A percentile compares a stretch with the other conserved stretches of the same genome.
Evolutionary conservation across 2,113 vertebrate species (phyloP).

Genomic region (Cyanoderma ruficeps): DNA sequence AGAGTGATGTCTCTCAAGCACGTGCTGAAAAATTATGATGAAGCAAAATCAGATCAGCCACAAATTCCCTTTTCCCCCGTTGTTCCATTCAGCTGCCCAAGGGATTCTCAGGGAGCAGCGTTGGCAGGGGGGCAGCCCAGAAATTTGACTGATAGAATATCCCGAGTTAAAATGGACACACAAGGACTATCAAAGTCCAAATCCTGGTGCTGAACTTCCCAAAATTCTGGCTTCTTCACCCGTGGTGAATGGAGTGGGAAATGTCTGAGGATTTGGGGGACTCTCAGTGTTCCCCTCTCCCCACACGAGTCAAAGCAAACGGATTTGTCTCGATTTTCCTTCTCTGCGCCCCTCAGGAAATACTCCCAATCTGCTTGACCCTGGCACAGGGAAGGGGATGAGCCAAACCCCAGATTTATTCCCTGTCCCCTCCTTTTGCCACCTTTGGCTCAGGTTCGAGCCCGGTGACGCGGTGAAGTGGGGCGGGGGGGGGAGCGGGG

Average conservation of each 20-base stretch:
- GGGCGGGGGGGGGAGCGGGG: background rate
- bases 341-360: background rate
- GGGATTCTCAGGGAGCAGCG: background rate
- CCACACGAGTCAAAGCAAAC: conserved; percentile 55
- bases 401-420: background rate
- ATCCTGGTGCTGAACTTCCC: background rate
- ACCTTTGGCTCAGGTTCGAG: background rate
- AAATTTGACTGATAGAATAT: background rate
- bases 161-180: background rate
- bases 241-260: background rate
- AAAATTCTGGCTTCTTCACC: background rate
- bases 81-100: background rate
- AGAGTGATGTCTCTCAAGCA: background rate
- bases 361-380: background rate
- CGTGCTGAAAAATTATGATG: rapidly evolving
- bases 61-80: rapidly evolving
- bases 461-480: background rate
- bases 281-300: conserved; percentile 53
- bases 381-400: background rate
- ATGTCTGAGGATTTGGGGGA: background rate
- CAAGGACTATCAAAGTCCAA: background rate
- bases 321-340: background rate
- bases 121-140: background rate
- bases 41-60: background rate
- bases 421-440: background rate